These are phyloP conservation scores for Bradypodion pumilum DNA, from an alignment of 2,797 vertebrate genomes.

Conservation along the genomic window DNA sequence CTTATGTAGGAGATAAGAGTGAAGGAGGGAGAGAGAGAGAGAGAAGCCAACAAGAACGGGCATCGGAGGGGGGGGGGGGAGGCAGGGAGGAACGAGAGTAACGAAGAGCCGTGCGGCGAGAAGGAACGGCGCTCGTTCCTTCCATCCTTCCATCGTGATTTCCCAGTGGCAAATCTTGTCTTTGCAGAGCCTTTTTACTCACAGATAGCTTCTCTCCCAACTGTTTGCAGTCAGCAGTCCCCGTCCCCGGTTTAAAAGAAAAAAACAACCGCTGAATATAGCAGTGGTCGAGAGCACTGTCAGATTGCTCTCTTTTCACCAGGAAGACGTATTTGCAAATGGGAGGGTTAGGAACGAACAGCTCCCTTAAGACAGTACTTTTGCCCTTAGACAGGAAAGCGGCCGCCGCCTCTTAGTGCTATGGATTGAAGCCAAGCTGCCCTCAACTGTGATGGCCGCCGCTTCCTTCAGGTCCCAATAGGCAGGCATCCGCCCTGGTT, in stretches of 20 bases:
- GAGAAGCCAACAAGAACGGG: too few species aligned
- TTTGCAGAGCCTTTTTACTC: constrained; percentile 6
- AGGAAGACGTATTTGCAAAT: neutral
- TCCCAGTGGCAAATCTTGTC: neutral
- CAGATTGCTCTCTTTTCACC: neutral
- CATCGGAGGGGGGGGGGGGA: too few species aligned
- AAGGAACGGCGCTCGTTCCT: neutral
- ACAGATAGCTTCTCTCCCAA: neutral
- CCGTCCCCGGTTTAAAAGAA: too few species aligned
- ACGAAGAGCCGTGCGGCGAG: too few species aligned
- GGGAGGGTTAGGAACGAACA: too few species aligned
- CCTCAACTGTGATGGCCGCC: constrained; percentile 9
- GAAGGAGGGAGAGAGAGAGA: too few species aligned
- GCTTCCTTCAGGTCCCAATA: neutral
- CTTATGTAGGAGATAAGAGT: too few species aligned
- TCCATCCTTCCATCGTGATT: too few species aligned
- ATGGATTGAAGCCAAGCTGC: neutral
- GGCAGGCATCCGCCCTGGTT: neutral
- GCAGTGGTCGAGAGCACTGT: neutral
- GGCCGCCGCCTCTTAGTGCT: neutral
- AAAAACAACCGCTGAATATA: neutral
- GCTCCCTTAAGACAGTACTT: neutral
- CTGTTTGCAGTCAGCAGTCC: neutral
- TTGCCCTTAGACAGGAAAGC: constrained; percentile 6
- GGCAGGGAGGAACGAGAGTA: too few species aligned